These are phyloP conservation scores for Astropecten irregularis DNA, from an alignment of 53 echinoderm and acorn worm species.

Conservation along the genomic window DNA sequence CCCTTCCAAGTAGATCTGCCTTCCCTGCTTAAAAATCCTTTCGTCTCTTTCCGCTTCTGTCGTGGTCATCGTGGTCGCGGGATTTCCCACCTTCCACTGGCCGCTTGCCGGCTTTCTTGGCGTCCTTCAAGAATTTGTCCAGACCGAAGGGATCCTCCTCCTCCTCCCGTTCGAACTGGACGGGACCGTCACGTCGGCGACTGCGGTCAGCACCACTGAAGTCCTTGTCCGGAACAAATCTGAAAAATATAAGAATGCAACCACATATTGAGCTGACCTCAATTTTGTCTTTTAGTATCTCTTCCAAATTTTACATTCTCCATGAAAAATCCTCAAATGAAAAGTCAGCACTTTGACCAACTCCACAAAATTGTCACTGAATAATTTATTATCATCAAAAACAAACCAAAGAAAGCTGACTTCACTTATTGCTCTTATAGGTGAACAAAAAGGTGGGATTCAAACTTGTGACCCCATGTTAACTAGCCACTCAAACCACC, in stretches of 20 bases:
- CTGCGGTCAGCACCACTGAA: slow-evolving; percentile 91
- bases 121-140: slow-evolving; percentile 94
- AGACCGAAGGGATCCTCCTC: slow-evolving; percentile 98
- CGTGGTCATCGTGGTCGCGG: slow-evolving; percentile 82
- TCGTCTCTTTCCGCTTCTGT: slow-evolving; percentile 90
- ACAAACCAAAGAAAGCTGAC: too few relatives aligned
- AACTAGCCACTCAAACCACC: too few relatives aligned
- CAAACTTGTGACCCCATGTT: too few relatives aligned
- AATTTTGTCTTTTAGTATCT: neutral
- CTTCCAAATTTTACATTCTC: neutral
- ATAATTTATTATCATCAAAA: too few relatives aligned
- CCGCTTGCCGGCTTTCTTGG: slow-evolving; percentile 94
- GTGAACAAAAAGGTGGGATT: too few relatives aligned
- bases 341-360: too few relatives aligned
- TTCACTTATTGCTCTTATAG: too few relatives aligned
- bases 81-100: slow-evolving; percentile 83
- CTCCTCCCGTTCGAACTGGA: slow-evolving; percentile 95
- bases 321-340: too few relatives aligned
- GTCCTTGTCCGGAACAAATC: slow-evolving; percentile 99
- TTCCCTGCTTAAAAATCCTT: slow-evolving; percentile 85
- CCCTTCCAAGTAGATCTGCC: too few relatives aligned
- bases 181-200: slow-evolving; percentile 91
- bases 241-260: too few relatives aligned
- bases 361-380: too few relatives aligned
- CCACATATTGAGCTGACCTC: neutral